Conservation (phyloP, 1,140 invertebrate species). For the Theocolax elegans region DNA sequence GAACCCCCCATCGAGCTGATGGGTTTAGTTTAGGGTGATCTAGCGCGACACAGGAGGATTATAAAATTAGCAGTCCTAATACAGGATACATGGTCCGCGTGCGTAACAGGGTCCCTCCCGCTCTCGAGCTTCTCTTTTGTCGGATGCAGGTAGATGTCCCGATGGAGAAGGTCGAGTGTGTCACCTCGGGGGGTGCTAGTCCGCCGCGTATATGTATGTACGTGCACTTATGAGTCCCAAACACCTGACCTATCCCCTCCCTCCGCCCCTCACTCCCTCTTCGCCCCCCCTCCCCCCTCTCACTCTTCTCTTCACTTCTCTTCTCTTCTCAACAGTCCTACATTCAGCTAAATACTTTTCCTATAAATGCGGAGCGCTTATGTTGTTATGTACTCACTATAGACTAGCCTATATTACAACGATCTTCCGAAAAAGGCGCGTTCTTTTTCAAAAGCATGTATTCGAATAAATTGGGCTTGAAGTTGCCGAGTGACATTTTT, state of each 20-base stretch:
- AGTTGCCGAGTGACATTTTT: conserved; percentile 6
- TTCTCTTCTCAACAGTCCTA: too few relatives aligned
- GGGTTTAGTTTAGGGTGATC: not conserved
- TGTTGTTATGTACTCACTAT: too few relatives aligned
- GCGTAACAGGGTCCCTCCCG: too few relatives aligned
- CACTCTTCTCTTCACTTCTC: too few relatives aligned
- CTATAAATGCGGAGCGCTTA: too few relatives aligned
- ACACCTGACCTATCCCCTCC: conserved; percentile 6
- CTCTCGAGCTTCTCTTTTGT: not conserved
- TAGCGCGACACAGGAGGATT: conserved; percentile 47
- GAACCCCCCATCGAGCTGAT: conserved; percentile 1
- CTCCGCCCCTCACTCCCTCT: too few relatives aligned
- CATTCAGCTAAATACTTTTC: too few relatives aligned
- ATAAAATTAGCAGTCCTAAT: conserved; percentile 60
- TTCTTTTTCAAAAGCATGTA: conserved; percentile 20
- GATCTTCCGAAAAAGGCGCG: too few relatives aligned
- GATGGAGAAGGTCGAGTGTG: not conserved
- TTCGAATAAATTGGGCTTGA: conserved; percentile 34
- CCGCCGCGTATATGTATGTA: not conserved
- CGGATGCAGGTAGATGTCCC: not conserved
- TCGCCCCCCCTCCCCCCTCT: too few relatives aligned
- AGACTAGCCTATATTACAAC: too few relatives aligned
- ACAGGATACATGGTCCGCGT: conserved; percentile 50
- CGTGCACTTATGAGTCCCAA: too few relatives aligned
- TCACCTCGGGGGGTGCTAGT: not conserved